Percentiles rank a stretch among this genome's conserved stretches.
Evolutionary conservation across 2,888 invertebrate species (phyloP).

Genomic region (Dorcus hopei): DNA sequence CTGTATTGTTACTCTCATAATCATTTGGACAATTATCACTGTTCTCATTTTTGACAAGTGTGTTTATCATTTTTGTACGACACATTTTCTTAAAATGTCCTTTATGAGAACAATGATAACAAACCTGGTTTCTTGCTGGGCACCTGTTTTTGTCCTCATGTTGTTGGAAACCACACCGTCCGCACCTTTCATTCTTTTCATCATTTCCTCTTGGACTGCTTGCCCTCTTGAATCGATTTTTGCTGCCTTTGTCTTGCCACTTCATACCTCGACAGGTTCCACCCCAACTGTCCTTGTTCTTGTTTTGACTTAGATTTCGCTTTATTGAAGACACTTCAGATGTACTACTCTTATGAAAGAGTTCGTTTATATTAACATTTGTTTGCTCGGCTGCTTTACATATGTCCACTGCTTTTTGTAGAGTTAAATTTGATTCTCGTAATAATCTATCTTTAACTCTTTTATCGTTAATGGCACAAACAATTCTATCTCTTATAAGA

Average conservation of each 20-base stretch:
- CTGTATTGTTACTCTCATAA: not conserved
- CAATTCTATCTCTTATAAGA: conserved; percentile 5
- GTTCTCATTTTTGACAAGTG: not conserved
- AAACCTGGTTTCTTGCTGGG: not conserved
- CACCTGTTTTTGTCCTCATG: too few species aligned
- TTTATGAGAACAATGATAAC: conserved; percentile 3
- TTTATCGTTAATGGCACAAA: not conserved
- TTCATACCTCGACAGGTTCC: not conserved
- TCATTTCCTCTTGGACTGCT: too few species aligned
- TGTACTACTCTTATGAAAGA: not conserved
- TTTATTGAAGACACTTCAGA: not conserved
- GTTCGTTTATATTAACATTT: not conserved
- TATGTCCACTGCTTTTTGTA: conserved; percentile 7
- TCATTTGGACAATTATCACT: not conserved
- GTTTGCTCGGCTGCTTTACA: conserved; percentile 9
- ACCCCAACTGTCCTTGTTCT: not conserved
- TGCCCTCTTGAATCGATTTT: not conserved
- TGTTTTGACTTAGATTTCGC: not conserved
- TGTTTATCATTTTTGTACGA: conserved; percentile 3
- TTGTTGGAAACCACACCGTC: too few species aligned
- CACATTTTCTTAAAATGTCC: conserved; percentile 5
- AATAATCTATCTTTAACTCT: conserved; percentile 2
- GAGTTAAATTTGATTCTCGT: not conserved
- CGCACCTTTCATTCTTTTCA: too few species aligned
- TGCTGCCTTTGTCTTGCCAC: not conserved